Base-by-base conservation (phyloP, 2,888 invertebrate genomes). In the Synergus gifuensis region DNA sequence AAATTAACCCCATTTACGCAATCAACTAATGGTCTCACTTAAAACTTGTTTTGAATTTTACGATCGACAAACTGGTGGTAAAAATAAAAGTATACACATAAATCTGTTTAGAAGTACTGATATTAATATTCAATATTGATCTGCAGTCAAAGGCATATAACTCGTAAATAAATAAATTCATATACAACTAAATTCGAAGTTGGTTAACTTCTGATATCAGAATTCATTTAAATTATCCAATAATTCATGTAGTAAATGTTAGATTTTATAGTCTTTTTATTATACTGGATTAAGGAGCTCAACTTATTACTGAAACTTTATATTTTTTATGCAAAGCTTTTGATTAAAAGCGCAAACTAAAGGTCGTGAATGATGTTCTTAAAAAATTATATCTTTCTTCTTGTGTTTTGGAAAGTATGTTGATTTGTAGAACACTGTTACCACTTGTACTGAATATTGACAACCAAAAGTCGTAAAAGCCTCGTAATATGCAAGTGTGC, bases 1-100 rank as follows among this genome's bases (percentile, higher is more conserved):
- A 54, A 54, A 54, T 54, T 54, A 54, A 54, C n/a, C 54, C n/a
- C 54, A 54, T 54, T 54, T 54, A n/a, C n/a, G 54, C 54, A 54
- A 54, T 54, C n/a, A 54, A 8, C 54, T 54, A 54, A 54, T 9
- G 54, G n/a, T 18, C 54, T n/a, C 9, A n/a, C 18, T 54, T 54
- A 54, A 54, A 54, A n/a, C 54, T 54, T 54, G 8, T 9, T 54
- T 54, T 18, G n/a, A n/a, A 54, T 54, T 54, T 54, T 54, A 54
- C n/a, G 54, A 18, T 54, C 54, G 54, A n/a, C 54, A 9, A 18
- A 54, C n/a, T 54, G 54, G 54, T 9, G n/a, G n/a, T 54, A 54
- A 54, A 54, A 54, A 54, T 54, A 5, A n/a, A 54, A 54, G 54
- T 54, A n/a, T 54, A 54, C n/a, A 44, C 44, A n/a, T 54, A n/a